Evolutionary conservation across 2,797 vertebrate genomes (phyloP).

Genomic region (Paguma larvata): DNA sequence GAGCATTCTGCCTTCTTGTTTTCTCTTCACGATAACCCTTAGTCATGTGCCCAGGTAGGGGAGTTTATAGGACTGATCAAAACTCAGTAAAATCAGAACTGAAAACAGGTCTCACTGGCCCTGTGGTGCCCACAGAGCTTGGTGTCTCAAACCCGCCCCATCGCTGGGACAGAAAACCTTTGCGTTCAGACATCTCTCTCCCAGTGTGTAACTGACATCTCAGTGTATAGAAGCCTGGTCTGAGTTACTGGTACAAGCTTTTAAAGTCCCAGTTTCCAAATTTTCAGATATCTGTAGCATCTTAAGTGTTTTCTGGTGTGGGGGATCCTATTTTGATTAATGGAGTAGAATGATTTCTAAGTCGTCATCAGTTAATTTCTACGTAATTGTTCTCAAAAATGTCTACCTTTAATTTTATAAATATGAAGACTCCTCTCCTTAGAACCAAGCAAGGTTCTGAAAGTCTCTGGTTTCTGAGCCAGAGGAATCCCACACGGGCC

Average conservation of each 20-base stretch:
- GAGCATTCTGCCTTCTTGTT: rapidly evolving
- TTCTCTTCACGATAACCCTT: background rate
- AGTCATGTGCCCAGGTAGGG: background rate
- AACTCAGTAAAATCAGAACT: background rate
- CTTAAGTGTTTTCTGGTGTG: background rate
- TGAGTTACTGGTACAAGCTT: background rate
- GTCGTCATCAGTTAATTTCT: background rate
- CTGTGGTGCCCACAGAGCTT: background rate
- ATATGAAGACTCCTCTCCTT: background rate
- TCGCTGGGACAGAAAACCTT: background rate
- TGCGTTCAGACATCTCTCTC: background rate
- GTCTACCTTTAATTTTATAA: background rate
- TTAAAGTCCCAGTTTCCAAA: background rate
- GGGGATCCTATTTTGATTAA: background rate
- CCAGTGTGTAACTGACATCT: rapidly evolving
- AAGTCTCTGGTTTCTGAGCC: background rate
- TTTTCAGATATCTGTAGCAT: background rate
- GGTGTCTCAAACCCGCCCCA: background rate
- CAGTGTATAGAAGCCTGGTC: background rate
- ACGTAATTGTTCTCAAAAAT: background rate
- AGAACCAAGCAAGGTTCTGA: background rate
- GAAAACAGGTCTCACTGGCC: background rate
- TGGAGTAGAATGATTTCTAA: background rate
- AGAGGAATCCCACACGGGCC: background rate
- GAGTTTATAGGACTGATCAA: background rate